Evolutionary conservation across 1,140 invertebrate genomes (phyloP).

Genomic region (Halyomorpha halys): DNA sequence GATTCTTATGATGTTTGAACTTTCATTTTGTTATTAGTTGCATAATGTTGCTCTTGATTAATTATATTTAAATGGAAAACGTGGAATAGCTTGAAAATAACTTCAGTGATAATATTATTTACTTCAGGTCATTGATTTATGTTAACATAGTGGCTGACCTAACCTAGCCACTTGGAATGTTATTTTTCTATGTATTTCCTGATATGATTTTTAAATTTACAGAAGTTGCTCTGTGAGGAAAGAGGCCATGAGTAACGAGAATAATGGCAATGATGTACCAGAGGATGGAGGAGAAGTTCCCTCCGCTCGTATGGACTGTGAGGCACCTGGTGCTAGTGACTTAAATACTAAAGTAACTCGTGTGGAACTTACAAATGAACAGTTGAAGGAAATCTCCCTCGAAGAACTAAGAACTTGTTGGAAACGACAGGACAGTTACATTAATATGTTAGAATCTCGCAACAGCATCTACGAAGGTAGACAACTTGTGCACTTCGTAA

Average conservation of each 20-base stretch:
- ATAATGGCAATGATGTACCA: slow-evolving; percentile 14
- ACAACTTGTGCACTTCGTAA: slow-evolving; percentile 26
- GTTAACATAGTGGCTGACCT: background rate
- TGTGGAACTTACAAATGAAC: slow-evolving; percentile 23
- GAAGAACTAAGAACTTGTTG: slow-evolving; percentile 25
- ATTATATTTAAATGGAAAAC: background rate
- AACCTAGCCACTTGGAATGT: background rate
- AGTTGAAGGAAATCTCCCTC: slow-evolving; percentile 23
- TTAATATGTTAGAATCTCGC: slow-evolving; percentile 26
- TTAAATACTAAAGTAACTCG: slow-evolving; percentile 8
- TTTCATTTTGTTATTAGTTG: background rate
- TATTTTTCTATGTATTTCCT: too few relatives aligned
- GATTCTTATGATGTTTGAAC: background rate
- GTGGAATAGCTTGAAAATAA: background rate
- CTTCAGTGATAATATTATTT: background rate
- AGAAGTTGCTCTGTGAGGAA: background rate
- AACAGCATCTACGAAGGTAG: slow-evolving; percentile 29
- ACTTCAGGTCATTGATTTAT: background rate
- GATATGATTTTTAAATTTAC: background rate
- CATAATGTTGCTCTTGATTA: background rate
- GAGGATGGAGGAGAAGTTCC: slow-evolving; percentile 12
- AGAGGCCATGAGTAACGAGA: slow-evolving; percentile 18
- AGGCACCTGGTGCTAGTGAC: slow-evolving; percentile 4
- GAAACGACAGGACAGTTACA: slow-evolving; percentile 29
- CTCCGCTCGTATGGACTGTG: background rate